Evolutionary conservation across 1,140 invertebrate genomes (phyloP), one percentile per base, ranked within the genome.

Genomic region (Drosophila simulans): DNA sequence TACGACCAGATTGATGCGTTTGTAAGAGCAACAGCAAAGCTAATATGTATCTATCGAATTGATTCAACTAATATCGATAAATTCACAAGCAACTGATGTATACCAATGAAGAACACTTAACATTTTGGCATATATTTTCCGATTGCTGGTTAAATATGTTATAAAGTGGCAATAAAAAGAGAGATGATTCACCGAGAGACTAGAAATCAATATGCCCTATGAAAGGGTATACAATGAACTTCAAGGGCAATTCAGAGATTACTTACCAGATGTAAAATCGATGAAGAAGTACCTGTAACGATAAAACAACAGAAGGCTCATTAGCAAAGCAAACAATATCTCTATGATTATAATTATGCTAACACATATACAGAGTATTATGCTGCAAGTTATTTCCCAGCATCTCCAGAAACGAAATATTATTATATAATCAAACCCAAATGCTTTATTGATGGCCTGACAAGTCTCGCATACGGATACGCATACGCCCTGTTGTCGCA

Each of bases 401-500:
- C 42, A 48, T 4, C 11, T 37, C 13, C 22, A 56, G 35, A 10
- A 51, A 64, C 39, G 13, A 35, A 34, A 53, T 35, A 45, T 68
- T 17, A 68, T 53, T 65, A 65, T 53, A 20, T 53, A 68, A 68
- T 65, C 60, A 68, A 51, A 53, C 20, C 40, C 49, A 65, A 70
- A 70, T 70, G 68, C 52, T 40, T 70, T 70, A 42, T 71, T 71
- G 65, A 71, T 64, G 52, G 54, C 45, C 7, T 54, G 45, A 43
- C 70, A 86, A 52, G 71, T 79, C 64, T 34, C 64, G 8, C 37
- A 59, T 54, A 57, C 68, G 31, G 5, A 8, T 34, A 39, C 37
- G 11, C 71, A 88, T 88, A 89, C 84, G 84, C 68, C 57, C 64
- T 46, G 77, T 71, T 89, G 84, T 62, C 84, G 46, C 77, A 70